Percentiles rank a stretch among this genome's conserved stretches.
phyloP scores from a whole-genome alignment of 35 echinoderm and acorn worm species.

The Diadema setosum region DNA sequence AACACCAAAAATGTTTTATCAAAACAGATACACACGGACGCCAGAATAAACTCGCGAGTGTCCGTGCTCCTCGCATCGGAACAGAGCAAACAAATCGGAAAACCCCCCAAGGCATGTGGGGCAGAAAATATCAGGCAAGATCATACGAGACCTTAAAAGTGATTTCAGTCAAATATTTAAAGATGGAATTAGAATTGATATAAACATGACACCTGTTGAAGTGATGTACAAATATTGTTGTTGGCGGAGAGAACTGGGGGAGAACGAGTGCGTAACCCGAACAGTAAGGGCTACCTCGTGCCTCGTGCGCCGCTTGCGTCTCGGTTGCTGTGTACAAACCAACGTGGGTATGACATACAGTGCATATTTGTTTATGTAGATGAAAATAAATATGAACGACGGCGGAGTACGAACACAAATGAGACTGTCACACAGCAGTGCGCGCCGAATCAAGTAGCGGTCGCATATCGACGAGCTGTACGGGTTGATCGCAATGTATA shows the following conservation, averaged over 20 bases:
- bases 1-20: background rate
- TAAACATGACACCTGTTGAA: background rate
- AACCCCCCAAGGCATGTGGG: background rate
- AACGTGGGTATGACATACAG: background rate
- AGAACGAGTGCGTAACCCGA: background rate
- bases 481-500: too few relatives aligned
- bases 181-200: constrained; percentile 12
- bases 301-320: background rate
- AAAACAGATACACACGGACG: background rate
- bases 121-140: background rate
- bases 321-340: background rate
- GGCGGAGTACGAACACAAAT: background rate
- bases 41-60: background rate
- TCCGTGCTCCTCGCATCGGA: background rate
- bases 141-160: too few relatives aligned
- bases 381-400: constrained; percentile 9
- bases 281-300: background rate
- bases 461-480: too few relatives aligned
- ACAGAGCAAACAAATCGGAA: background rate
- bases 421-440: too few relatives aligned
- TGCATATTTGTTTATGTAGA: constrained; percentile 25
- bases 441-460: too few relatives aligned
- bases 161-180: constrained; percentile 16
- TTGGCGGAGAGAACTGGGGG: background rate
- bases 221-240: constrained; percentile 21